Conservation (phyloP, 2,797 vertebrate species). For the Coluber constrictor region DNA sequence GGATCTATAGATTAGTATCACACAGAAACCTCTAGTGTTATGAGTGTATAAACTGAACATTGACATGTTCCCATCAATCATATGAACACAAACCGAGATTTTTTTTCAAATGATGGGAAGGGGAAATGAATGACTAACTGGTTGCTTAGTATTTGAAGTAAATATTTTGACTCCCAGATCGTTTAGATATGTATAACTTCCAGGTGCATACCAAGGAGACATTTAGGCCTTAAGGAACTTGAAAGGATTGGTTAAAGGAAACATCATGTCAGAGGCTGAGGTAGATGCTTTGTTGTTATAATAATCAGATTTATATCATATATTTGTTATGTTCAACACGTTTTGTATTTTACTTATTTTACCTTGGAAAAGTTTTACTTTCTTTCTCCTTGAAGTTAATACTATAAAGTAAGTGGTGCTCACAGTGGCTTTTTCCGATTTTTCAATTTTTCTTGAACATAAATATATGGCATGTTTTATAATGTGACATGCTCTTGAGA, state of each 20-base stretch:
- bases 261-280: not conserved
- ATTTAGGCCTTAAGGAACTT: not conserved
- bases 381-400: not conserved
- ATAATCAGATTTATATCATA: not conserved
- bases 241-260: not conserved
- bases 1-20: not conserved
- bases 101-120: not conserved
- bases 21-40: not conserved
- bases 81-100: not conserved
- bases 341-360: not conserved
- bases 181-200: not conserved
- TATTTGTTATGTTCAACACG: not conserved
- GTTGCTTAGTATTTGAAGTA: not conserved
- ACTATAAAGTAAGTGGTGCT: slow-evolving; percentile 1
- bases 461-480: not conserved
- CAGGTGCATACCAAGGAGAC: not conserved
- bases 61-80: not conserved
- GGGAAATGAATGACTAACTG: not conserved
- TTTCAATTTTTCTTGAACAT: not conserved
- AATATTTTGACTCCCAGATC: not conserved
- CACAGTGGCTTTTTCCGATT: not conserved
- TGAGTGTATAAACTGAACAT: not conserved
- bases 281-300: not conserved
- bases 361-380: not conserved
- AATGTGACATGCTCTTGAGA: not conserved